Evolutionary conservation across 2,113 vertebrate species (phyloP), one percentile per base, ranked within the genome.

Genomic region (Pogona vitticeps): DNA sequence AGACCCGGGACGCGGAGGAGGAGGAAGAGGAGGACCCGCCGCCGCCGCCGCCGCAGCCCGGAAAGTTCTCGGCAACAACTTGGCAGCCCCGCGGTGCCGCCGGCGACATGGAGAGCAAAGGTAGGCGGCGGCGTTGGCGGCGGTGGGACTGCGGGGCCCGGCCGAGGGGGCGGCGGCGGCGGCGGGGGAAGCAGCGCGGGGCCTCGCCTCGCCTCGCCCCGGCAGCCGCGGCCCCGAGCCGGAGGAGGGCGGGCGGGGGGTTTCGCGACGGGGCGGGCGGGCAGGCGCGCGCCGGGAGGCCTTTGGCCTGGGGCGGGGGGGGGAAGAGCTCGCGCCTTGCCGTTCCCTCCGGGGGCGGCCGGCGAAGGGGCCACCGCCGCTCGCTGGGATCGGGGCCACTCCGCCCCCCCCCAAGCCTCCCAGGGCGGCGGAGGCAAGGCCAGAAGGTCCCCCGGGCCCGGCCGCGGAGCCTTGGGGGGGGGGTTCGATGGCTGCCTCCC

Each of bases 101-200:
- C n/a, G n/a, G n/a, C 86, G 96, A 95, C 90, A 98, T 98, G 97
- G 97, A 97, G 94, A 96, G 96, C 95, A 97, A 97, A 97, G 96
- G 96, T 96, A 96, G 94, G 97, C 88, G 83, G 28, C 76, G 78
- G 95, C 93, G 90, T 96, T 96, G 95, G 96, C 92, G 94, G 12
- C 89, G 78, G 80, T 67, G 38, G 58, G 70, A 26, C 42, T 79
- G 40, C n/a, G 7, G 33, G 12, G 76, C 20, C 31, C 71, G 36
- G 71, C 20, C 71, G 78, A 78, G 89, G 82, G 94, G 96, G 95
- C 93, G 88, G 97, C 97, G 95, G 96, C 90, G 94, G 6, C 87
- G 80, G 76, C 68, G 40, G 70, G n/a, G 40, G 71, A 38, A 73
- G 71, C 71, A 33, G 59, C 59, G 59, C 5, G 36, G 40, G 71